phyloP scores from a whole-genome alignment of 2,888 invertebrate species.

The Seladonia tumulorum region DNA sequence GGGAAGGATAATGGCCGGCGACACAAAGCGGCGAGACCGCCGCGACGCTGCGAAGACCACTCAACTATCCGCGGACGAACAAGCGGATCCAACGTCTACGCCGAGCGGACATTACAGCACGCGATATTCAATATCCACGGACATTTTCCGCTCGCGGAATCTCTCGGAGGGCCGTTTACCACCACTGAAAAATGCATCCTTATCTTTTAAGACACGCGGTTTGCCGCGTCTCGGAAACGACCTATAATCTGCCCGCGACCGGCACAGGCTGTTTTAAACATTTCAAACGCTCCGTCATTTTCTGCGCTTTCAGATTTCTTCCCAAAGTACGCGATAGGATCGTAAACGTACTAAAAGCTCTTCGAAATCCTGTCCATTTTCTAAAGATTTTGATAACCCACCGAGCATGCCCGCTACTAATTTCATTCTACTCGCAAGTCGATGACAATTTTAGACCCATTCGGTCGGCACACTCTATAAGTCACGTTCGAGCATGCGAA shows the following conservation, averaged over 20 bases:
- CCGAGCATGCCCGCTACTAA: neutral
- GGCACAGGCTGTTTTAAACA: neutral
- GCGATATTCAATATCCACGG: slow-evolving; percentile 34
- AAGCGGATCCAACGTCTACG: slow-evolving; percentile 14
- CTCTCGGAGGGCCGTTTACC: neutral
- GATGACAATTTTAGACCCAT: neutral
- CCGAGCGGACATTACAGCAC: slow-evolving; percentile 49
- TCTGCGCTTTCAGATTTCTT: neutral
- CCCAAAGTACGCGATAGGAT: neutral
- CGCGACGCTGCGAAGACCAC: neutral
- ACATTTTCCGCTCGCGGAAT: neutral
- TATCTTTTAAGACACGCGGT: neutral
- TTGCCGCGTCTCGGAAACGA: neutral
- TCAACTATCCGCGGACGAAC: slow-evolving; percentile 1
- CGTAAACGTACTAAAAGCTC: neutral
- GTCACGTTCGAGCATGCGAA: neutral
- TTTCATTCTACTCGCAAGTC: neutral
- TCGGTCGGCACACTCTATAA: neutral
- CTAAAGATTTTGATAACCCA: neutral
- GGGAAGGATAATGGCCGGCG: slow-evolving; percentile 58
- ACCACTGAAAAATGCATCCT: neutral
- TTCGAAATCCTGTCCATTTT: neutral
- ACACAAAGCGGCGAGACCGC: slow-evolving; percentile 36
- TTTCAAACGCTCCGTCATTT: neutral
- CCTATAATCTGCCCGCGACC: neutral